Evolutionary conservation across 37 sponge, comb jelly and placozoan species (phyloP).

Genomic region (Eunapius fragilis): DNA sequence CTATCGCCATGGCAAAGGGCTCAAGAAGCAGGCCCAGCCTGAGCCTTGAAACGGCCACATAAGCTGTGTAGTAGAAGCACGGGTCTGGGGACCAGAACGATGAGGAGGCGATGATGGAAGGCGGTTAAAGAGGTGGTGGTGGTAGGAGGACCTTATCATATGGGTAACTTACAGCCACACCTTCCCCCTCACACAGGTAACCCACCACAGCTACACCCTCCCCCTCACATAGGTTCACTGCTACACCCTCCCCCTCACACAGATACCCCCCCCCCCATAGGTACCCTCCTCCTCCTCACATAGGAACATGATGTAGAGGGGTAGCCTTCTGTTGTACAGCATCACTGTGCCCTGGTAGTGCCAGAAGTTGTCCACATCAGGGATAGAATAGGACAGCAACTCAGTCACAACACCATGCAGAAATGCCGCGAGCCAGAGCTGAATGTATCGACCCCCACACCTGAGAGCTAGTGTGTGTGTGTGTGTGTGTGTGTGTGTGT

Average conservation of each 20-base stretch:
- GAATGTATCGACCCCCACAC: conserved; percentile 16
- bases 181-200: neutral
- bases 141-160: too few species aligned
- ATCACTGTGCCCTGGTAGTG: conserved; percentile 27
- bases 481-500: neutral
- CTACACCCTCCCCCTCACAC: neutral
- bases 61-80: conserved; percentile 34
- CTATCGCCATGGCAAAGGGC: conserved; percentile 34
- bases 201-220: too few species aligned
- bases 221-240: too few species aligned
- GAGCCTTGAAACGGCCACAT: conserved; percentile 18
- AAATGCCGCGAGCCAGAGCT: conserved; percentile 39
- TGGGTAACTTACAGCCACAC: too few species aligned
- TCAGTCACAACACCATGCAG: conserved; percentile 46
- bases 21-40: conserved; percentile 11
- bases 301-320: conserved; percentile 34
- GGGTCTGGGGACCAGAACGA: conserved; percentile 12
- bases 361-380: conserved; percentile 63
- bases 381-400: conserved; percentile 27
- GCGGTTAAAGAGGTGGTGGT: neutral
- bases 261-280: neutral
- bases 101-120: neutral
- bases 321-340: conserved; percentile 36
- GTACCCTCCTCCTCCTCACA: conserved; percentile 15
- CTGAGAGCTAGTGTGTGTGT: conserved; percentile 14